Percentiles rank a stretch among this genome's conserved stretches.
These are phyloP conservation scores for Varecia variegata DNA, from an alignment of 2,797 vertebrate genomes.

Conservation along the genomic window DNA sequence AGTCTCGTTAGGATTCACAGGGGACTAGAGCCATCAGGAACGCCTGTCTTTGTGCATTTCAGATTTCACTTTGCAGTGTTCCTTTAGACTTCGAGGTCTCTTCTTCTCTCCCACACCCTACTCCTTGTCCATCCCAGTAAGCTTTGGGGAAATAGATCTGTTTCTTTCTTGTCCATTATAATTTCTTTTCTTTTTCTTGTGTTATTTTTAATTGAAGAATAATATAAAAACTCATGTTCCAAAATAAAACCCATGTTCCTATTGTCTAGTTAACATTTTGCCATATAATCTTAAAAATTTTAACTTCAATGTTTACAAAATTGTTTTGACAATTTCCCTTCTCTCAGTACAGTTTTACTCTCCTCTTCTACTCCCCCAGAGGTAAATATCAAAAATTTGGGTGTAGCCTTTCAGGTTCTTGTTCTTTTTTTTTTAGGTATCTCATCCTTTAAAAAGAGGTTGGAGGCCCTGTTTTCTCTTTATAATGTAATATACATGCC, in stretches of 20 bases:
- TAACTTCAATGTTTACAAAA: constrained; percentile 35
- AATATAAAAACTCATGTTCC: not conserved
- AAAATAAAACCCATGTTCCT: not conserved
- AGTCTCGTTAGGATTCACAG: not conserved
- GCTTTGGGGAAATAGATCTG: not conserved
- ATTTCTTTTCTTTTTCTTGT: not conserved
- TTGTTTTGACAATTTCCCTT: not conserved
- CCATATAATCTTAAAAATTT: constrained; percentile 1
- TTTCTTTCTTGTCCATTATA: not conserved
- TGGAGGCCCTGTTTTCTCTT: not conserved
- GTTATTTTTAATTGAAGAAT: not conserved
- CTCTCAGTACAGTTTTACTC: not conserved
- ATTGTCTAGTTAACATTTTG: constrained; percentile 14
- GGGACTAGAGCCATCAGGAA: not conserved
- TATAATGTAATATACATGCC: not conserved
- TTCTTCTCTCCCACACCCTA: not conserved
- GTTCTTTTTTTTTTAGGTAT: not conserved
- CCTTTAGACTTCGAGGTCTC: not conserved
- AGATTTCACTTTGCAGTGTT: not conserved
- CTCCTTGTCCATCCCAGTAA: not conserved
- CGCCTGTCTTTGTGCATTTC: not conserved
- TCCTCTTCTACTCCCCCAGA: not conserved
- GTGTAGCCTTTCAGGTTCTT: not conserved
- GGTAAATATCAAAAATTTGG: constrained; percentile 38
- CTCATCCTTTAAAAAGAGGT: constrained; percentile 9